A percentile compares a stretch with the other conserved stretches of the same genome.
These are phyloP conservation scores for Leptinotarsa tumamoca DNA, from an alignment of 2,888 invertebrate species.

Conservation along the genomic window DNA sequence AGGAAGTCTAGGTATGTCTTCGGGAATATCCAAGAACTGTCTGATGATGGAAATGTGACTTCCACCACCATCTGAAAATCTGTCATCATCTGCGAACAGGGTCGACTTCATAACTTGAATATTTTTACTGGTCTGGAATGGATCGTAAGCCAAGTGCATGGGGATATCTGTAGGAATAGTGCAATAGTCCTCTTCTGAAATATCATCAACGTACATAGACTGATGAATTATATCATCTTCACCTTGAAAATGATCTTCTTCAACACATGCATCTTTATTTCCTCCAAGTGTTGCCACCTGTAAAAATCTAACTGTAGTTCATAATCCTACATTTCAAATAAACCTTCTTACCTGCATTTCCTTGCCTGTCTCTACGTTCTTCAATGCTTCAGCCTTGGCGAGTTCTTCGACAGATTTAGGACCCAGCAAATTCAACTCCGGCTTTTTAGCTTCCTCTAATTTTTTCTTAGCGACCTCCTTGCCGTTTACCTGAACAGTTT, in stretches of 20 bases:
- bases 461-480: slow-evolving; percentile 30
- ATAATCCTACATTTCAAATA: background rate
- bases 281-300: slow-evolving; percentile 40
- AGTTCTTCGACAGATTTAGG: slow-evolving; percentile 25
- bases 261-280: slow-evolving; percentile 49
- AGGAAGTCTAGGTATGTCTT: slow-evolving; percentile 48
- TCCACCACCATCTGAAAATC: slow-evolving; percentile 49
- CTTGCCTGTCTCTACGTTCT: slow-evolving; percentile 25
- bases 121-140: slow-evolving; percentile 47
- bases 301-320: slow-evolving; percentile 9
- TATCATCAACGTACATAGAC: slow-evolving; percentile 55
- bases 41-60: slow-evolving; percentile 52
- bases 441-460: slow-evolving; percentile 28
- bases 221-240: slow-evolving; percentile 53
- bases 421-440: background rate
- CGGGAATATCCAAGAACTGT: slow-evolving; percentile 52
- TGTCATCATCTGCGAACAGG: slow-evolving; percentile 53
- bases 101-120: slow-evolving; percentile 56
- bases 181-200: slow-evolving; percentile 52
- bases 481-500: slow-evolving; percentile 59
- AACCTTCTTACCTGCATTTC: slow-evolving; percentile 29
- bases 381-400: slow-evolving; percentile 26
- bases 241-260: slow-evolving; percentile 42
- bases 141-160: slow-evolving; percentile 43
- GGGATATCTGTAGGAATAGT: slow-evolving; percentile 44